Percentiles rank a stretch among this genome's conserved stretches.
Evolutionary conservation across 1,140 invertebrate genomes (phyloP).

Genomic region (Callitettix versicolor): DNA sequence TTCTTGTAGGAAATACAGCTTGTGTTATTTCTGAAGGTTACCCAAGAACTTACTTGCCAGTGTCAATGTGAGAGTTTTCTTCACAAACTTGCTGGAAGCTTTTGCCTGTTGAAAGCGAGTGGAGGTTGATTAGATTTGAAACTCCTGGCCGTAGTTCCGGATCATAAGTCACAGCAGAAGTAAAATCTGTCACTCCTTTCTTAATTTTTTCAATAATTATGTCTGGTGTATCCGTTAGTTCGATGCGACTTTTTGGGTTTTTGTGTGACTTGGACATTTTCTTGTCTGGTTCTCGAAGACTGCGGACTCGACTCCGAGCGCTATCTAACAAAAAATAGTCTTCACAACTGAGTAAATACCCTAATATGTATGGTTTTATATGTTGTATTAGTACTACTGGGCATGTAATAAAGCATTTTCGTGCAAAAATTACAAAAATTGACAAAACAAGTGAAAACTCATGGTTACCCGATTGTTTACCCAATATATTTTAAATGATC

Average conservation of each 20-base stretch:
- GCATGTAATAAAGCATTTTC: too few species aligned
- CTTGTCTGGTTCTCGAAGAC: conserved; percentile 68
- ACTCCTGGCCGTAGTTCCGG: conserved; percentile 69
- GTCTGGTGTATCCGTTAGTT: conserved; percentile 70
- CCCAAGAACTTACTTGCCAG: conserved; percentile 55
- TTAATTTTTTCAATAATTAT: conserved; percentile 55
- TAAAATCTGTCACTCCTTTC: conserved; percentile 87
- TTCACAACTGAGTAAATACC: neutral
- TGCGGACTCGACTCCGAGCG: conserved; percentile 52
- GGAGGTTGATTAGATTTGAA: conserved; percentile 78
- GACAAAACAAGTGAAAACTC: too few species aligned
- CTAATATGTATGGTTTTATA: too few species aligned
- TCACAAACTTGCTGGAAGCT: conserved; percentile 58
- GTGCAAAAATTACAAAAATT: too few species aligned
- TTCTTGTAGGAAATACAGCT: too few species aligned
- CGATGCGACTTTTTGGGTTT: conserved; percentile 65
- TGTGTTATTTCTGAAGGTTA: too few species aligned
- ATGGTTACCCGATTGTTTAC: neutral
- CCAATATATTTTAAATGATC: neutral
- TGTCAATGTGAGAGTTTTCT: conserved; percentile 56
- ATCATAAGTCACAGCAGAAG: conserved; percentile 71
- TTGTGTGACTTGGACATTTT: conserved; percentile 98
- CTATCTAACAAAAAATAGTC: conserved; percentile 36
- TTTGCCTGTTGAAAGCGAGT: conserved; percentile 61
- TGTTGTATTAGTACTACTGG: too few species aligned